Conservation (phyloP, 2,113 vertebrate species). For the Silurus glanis region DNA sequence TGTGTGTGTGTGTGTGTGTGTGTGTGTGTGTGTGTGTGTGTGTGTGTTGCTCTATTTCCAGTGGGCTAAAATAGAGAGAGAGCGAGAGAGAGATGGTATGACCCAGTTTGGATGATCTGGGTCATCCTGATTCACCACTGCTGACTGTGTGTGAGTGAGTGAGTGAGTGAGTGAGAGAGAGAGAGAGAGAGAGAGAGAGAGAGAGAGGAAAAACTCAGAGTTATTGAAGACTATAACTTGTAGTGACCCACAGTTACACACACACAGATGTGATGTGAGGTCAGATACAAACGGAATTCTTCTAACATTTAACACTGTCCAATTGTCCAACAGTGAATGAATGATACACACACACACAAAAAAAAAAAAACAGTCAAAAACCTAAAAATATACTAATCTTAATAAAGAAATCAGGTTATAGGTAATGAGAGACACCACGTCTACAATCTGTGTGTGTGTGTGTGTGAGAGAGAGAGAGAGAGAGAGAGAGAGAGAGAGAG, state of each 20-base stretch:
- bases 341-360: no score
- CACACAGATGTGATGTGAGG: no score
- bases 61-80: background rate
- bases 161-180: background rate
- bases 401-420: background rate
- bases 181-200: no score
- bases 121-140: background rate
- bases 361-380: no score
- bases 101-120: background rate
- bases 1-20: background rate
- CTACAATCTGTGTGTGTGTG: no score
- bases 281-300: no score
- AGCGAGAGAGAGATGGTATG: background rate
- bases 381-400: no score
- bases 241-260: no score
- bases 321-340: no score
- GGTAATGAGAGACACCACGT: background rate
- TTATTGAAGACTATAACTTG: no score
- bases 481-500: conserved; percentile 52
- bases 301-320: no score
- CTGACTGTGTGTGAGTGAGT: background rate
- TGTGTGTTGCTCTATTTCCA: background rate
- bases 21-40: background rate
- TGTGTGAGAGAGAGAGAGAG: conserved; percentile 47
- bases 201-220: no score